These are phyloP conservation scores for Cosmia trapezina DNA, from an alignment of 2,888 invertebrate genomes.

Conservation along the genomic window DNA sequence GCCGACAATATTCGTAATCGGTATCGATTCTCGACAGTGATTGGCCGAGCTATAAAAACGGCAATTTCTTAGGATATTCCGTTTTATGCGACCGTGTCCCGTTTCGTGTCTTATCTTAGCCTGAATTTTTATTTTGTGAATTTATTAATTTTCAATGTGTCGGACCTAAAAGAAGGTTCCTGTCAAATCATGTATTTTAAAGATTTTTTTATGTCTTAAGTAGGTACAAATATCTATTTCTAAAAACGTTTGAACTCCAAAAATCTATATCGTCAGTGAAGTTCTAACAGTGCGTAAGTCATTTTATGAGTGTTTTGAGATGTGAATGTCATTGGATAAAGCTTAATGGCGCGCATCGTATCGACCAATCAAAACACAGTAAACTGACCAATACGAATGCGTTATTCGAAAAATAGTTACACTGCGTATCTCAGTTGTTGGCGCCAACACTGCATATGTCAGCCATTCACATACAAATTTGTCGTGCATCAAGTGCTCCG, in stretches of 20 bases:
- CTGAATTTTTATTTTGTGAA: slow-evolving; percentile 24
- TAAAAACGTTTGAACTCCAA: slow-evolving; percentile 31
- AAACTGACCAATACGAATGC: too few species aligned
- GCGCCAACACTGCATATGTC: too few species aligned
- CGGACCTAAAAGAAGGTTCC: not conserved
- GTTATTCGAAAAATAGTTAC: too few species aligned
- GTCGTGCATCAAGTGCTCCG: too few species aligned
- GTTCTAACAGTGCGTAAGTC: too few species aligned
- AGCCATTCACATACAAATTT: too few species aligned
- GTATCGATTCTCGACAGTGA: slow-evolving; percentile 51
- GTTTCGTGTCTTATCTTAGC: slow-evolving; percentile 40
- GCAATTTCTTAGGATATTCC: slow-evolving; percentile 45
- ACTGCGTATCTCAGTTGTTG: too few species aligned
- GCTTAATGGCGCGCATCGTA: too few species aligned
- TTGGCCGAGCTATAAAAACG: slow-evolving; percentile 55
- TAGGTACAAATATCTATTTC: slow-evolving; percentile 33
- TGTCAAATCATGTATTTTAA: slow-evolving; percentile 11
- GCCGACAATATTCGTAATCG: slow-evolving; percentile 36
- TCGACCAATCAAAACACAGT: too few species aligned
- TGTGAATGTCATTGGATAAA: too few species aligned
- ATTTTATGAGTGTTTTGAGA: too few species aligned
- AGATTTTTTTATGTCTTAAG: slow-evolving; percentile 1
- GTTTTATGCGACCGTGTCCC: slow-evolving; percentile 46
- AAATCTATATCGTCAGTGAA: too few species aligned
- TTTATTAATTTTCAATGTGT: slow-evolving; percentile 12